These are phyloP conservation scores for Nothocercus julius DNA, from an alignment of 2,113 vertebrate species.

Conservation along the genomic window DNA sequence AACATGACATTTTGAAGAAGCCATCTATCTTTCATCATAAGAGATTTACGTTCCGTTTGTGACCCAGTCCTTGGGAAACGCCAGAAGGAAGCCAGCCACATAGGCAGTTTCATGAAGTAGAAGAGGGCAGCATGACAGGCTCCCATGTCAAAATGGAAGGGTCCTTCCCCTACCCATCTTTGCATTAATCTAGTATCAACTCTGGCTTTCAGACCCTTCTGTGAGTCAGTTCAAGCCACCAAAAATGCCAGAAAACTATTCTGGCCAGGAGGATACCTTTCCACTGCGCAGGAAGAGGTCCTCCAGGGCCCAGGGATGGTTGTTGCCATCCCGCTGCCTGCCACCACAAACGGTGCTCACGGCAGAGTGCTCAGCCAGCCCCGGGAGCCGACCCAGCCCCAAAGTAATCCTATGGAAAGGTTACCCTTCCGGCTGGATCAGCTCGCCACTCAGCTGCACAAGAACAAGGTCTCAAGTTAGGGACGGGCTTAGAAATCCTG, in stretches of 20 bases:
- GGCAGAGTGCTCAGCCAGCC: not conserved
- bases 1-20: slow-evolving; percentile 68
- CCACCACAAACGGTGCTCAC: not conserved
- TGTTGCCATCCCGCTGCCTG: not conserved
- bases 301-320: not conserved
- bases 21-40: slow-evolving; percentile 58
- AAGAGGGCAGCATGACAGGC: not conserved
- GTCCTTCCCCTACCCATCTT: not conserved
- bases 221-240: not conserved
- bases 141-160: not conserved
- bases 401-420: not conserved
- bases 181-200: not conserved
- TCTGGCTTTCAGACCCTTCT: not conserved
- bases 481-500: not conserved
- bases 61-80: slow-evolving; percentile 48
- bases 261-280: not conserved
- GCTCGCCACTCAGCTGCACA: not conserved
- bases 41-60: slow-evolving; percentile 64
- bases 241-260: not conserved
- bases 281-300: not conserved
- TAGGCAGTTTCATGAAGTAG: not conserved
- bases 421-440: not conserved
- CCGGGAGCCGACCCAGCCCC: not conserved
- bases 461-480: not conserved
- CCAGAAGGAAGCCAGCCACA: slow-evolving; percentile 35